Base-by-base conservation (phyloP, 2,888 invertebrate species). In the Miltochrista miniata region DNA sequence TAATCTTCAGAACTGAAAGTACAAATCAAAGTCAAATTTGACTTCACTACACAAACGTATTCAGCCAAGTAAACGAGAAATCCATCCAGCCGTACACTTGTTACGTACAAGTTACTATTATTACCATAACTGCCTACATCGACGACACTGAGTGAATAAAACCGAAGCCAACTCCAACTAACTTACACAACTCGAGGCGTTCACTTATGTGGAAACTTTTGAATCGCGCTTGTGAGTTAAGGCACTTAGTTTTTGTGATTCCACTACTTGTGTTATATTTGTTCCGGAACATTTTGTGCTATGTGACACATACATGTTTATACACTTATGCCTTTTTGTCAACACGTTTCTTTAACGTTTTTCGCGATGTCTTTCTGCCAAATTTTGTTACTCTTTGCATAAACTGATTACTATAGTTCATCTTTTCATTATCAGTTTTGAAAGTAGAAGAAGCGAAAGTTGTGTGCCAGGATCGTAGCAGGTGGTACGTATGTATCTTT, bases 211-310 rank as follows among this genome's bases (percentile, higher is more conserved):
- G 50, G 47, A 54, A 67, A 61, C 56, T 66, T 64, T 59, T 35
- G 51, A 59, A 64, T 66, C 56, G 49, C 42, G 51, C 48, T 61
- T 34, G 61, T 58, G 48, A 58, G 58, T 58, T 54, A 38, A 40
- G 48, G 44, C 53, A 56, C 66, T 61, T 55, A 59, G 54, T 59
- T 66, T 61, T 61, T 56, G 59, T 59, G 64, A 64, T 60, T 58
- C 53, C 58, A 56, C 54, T 48, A 62, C 64, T 55, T 56, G 45
- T 15, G 46, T 31, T 40, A 55, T 50, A 38, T 61, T 52, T 34
- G 10, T 44, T 35, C 12, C 7, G 44, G 38, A 45, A 47, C 54
- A 44, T 59, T 46, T 51, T 54, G 39, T 39, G 18, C 18, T 24
- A 24, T 24, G 18, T 24, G 18, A 5, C 18, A 24, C 5, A 24